Evolutionary conservation across 2,888 invertebrate species (phyloP).

Genomic region (Fragum sueziense): DNA sequence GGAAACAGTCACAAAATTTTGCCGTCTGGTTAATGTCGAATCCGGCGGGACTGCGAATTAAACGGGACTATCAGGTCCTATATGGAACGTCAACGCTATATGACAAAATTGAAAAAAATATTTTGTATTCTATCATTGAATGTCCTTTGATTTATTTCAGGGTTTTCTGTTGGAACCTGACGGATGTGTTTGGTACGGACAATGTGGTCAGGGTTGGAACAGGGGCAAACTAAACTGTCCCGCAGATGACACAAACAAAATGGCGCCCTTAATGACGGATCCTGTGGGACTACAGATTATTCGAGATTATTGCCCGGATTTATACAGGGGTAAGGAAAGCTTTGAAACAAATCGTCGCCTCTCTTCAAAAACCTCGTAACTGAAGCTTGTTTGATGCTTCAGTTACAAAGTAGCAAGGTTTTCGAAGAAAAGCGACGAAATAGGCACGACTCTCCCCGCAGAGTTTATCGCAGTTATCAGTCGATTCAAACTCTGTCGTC

Average conservation of each 20-base stretch:
- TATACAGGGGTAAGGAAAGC: constrained; percentile 70
- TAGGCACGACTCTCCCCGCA: no score
- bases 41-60: no score
- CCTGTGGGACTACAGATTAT: constrained; percentile 85
- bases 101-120: background rate
- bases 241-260: constrained; percentile 84
- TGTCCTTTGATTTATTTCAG: background rate
- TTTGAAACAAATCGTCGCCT: no score
- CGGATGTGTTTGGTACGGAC: constrained; percentile 88
- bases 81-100: background rate
- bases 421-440: no score
- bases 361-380: no score
- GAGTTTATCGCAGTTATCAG: no score
- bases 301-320: constrained; percentile 86
- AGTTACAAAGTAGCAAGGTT: no score
- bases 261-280: constrained; percentile 85
- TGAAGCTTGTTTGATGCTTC: no score
- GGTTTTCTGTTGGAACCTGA: background rate
- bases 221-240: constrained; percentile 84
- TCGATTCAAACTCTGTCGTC: no score
- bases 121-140: no score
- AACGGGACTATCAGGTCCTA: background rate
- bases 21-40: no score
- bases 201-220: constrained; percentile 83
- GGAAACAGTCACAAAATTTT: no score